Evolutionary conservation across 2,797 vertebrate species (phyloP).

Genomic region (Synanceia verrucosa): DNA sequence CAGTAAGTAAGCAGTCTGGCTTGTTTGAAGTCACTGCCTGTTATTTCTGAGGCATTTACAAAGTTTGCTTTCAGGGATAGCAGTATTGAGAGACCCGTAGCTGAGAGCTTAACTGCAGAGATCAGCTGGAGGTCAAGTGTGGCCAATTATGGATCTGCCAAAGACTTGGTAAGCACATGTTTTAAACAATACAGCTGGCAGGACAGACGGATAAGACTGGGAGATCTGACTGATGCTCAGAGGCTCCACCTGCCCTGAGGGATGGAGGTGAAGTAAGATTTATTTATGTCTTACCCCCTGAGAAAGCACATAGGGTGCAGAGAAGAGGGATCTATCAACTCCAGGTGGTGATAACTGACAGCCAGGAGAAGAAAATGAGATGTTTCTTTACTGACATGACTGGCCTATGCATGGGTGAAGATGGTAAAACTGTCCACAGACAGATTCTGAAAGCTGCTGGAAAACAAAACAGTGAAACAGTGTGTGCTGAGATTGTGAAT

Average conservation of each 20-base stretch:
- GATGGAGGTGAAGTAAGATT: background rate
- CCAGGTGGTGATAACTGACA: slow-evolving; percentile 7
- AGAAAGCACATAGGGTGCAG: background rate
- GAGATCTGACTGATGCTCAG: slow-evolving; percentile 9
- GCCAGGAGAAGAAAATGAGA: background rate
- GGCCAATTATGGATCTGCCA: slow-evolving; percentile 9
- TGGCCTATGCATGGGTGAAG: background rate
- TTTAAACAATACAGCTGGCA: slow-evolving; percentile 1
- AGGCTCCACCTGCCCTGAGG: background rate
- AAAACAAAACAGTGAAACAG: background rate
- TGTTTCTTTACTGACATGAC: background rate
- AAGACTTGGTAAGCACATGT: background rate
- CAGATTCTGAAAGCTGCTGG: background rate
- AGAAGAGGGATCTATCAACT: slow-evolving; percentile 8
- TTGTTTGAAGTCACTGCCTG: slow-evolving; percentile 2
- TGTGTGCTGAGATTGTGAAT: background rate
- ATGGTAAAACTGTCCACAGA: background rate
- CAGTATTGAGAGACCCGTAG: background rate
- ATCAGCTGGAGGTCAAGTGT: background rate
- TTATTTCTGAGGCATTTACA: background rate
- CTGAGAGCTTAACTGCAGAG: slow-evolving; percentile 1
- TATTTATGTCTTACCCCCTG: background rate
- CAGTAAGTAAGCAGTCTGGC: slow-evolving; percentile 1
- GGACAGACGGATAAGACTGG: background rate
- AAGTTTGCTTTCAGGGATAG: background rate